These are phyloP conservation scores for Lasioglossum vierecki DNA, from an alignment of 2,888 invertebrate genomes.

Conservation along the genomic window DNA sequence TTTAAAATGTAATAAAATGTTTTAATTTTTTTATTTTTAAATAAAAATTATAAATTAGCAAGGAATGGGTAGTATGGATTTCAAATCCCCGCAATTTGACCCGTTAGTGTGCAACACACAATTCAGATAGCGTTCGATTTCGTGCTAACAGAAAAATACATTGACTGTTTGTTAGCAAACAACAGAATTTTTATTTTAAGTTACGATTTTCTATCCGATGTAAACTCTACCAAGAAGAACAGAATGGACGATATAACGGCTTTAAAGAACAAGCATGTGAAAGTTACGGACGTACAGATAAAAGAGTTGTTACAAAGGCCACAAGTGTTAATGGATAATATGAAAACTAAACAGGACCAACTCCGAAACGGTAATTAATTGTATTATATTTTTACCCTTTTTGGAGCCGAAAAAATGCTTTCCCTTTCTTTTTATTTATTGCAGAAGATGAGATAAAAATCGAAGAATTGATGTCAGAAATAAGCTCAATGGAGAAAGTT, in stretches of 20 bases:
- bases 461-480: slow-evolving; percentile 22
- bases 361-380: slow-evolving; percentile 37
- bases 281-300: slow-evolving; percentile 19
- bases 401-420: background rate
- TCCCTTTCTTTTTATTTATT: background rate
- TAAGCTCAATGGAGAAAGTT: slow-evolving; percentile 20
- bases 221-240: background rate
- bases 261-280: slow-evolving; percentile 31
- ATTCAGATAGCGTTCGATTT: too few relatives aligned
- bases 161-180: too few relatives aligned
- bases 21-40: too few relatives aligned
- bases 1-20: too few relatives aligned
- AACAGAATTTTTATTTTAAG: background rate
- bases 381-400: background rate
- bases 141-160: too few relatives aligned
- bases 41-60: too few relatives aligned
- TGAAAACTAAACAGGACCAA: slow-evolving; percentile 27
- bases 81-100: too few relatives aligned
- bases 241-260: slow-evolving; percentile 41
- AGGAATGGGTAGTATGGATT: too few relatives aligned
- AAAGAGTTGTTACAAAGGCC: slow-evolving; percentile 28
- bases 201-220: background rate
- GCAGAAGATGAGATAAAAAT: slow-evolving; percentile 43
- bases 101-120: too few relatives aligned
- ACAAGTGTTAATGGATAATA: slow-evolving; percentile 15